Base-by-base conservation (phyloP, 2,888 invertebrate genomes). In the Clostera curtula region DNA sequence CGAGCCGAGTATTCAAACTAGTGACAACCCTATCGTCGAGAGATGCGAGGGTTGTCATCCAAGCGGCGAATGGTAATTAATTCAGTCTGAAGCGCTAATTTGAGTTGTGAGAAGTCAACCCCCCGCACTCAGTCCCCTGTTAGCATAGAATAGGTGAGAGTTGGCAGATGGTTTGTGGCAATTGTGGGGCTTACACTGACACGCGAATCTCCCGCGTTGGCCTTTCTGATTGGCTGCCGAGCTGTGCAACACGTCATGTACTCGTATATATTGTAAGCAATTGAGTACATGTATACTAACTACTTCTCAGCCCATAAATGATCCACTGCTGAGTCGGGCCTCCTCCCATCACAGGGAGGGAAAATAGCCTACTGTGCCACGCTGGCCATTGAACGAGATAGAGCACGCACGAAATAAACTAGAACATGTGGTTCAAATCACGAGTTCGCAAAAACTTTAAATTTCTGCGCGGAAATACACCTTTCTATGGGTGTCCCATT, bases 21-120 rank as follows among this genome's bases (percentile, higher is more conserved):
- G 28, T 23, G 34, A 25, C 55, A 45, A 30, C 48, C 49, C 53
- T 49, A 25, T 7, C 6, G 15, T 10, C 4, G 6, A 10, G 4
- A 23, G 10, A 15, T 31, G 23, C 37, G 40, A 61, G 66, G 68
- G 68, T 55, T 65, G 70, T 65, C 70, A 56, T 33, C 53, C 56
- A 57, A 62, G 62, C 68, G 69, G 52, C 60, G 59, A 59, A 43
- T 56, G 51, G 62, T 68, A 68, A 74, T 74, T 73, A 72, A 72
- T 72, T 67, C 72, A 56, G 71, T 73, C 75, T 72, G 65, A 60
- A 67, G 70, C 64, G 71, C 74, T 75, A 72, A 75, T 75, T 74
- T 57, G 62, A 61, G 62, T 51, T 54, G 59, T 49, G 57, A 56
- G 56, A 60, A 66, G 66, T 65, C 62, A 56, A 47, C 50, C 48